A percentile compares a stretch with the other conserved stretches of the same genome.
phyloP scores from a whole-genome alignment of 2,888 invertebrate species.

The Rotaria socialis region DNA sequence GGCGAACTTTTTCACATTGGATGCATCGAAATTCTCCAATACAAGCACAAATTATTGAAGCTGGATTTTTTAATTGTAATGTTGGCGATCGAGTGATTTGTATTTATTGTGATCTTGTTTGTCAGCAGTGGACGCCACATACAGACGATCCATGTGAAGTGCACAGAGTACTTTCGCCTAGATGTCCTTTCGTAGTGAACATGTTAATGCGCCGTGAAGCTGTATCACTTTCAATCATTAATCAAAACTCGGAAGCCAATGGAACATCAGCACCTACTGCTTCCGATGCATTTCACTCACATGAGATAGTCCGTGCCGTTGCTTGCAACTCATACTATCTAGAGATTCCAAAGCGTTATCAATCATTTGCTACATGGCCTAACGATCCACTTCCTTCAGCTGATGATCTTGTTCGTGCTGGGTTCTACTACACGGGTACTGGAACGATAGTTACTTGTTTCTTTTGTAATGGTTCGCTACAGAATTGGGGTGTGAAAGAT shows the following conservation, averaged over 20 bases:
- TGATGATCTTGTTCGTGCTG: not conserved
- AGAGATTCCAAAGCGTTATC: not conserved
- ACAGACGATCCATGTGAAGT: not conserved
- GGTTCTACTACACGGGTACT: not conserved
- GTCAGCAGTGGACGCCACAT: not conserved
- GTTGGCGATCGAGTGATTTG: not conserved
- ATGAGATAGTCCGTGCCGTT: not conserved
- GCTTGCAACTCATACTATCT: not conserved
- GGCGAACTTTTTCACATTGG: slow-evolving; percentile 7
- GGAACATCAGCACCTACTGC: not conserved
- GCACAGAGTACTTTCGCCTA: not conserved
- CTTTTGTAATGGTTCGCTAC: slow-evolving; percentile 9
- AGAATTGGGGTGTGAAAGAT: not conserved
- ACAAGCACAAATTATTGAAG: not conserved
- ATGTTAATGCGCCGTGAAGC: not conserved
- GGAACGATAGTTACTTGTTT: not conserved
- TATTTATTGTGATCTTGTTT: not conserved
- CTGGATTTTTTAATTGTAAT: slow-evolving; percentile 9
- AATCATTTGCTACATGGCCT: not conserved
- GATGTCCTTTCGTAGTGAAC: not conserved
- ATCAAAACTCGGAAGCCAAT: not conserved
- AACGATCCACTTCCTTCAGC: not conserved
- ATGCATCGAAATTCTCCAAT: not conserved
- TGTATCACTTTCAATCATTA: not conserved
- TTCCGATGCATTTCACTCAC: not conserved